These are phyloP conservation scores for Neomonachus schauinslandi DNA, from an alignment of 2,113 vertebrate genomes.

Conservation along the genomic window DNA sequence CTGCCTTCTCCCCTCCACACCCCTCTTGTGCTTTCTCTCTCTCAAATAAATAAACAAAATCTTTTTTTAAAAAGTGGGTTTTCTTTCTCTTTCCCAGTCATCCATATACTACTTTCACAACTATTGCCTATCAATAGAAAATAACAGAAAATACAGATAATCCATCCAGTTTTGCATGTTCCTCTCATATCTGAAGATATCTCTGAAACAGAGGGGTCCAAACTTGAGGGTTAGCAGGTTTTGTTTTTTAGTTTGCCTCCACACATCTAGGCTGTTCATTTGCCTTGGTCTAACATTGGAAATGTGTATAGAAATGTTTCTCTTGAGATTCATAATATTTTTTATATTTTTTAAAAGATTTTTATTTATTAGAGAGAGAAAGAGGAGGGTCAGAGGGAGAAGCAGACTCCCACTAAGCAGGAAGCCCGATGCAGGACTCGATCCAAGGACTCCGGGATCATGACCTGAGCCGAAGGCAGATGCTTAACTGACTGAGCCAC, in stretches of 20 bases:
- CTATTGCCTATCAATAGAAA: not conserved
- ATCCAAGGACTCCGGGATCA: no score
- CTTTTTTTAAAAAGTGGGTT: not conserved
- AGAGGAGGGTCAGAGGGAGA: not conserved
- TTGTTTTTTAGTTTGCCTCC: not conserved
- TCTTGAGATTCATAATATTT: not conserved
- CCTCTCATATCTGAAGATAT: not conserved
- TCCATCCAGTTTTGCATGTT: not conserved
- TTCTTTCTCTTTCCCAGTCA: not conserved
- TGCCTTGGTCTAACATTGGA: constrained; percentile 17
- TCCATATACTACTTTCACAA: not conserved
- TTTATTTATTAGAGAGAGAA: not conserved
- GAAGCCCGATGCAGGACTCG: no score
- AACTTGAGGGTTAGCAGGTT: not conserved
- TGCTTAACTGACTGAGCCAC: not conserved
- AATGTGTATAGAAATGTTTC: constrained; percentile 27
- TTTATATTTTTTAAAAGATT: not conserved
- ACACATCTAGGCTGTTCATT: not conserved
- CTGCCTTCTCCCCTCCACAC: not conserved
- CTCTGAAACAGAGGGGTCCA: not conserved
- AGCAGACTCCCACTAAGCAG: no score
- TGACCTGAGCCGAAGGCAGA: no score
- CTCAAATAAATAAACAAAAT: not conserved
- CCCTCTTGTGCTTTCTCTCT: not conserved
- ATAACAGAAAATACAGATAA: not conserved